Evolutionary conservation across 2,797 vertebrate genomes (phyloP), one percentile per base, ranked within the genome.

Genomic region (Arrhamphus sclerolepis): DNA sequence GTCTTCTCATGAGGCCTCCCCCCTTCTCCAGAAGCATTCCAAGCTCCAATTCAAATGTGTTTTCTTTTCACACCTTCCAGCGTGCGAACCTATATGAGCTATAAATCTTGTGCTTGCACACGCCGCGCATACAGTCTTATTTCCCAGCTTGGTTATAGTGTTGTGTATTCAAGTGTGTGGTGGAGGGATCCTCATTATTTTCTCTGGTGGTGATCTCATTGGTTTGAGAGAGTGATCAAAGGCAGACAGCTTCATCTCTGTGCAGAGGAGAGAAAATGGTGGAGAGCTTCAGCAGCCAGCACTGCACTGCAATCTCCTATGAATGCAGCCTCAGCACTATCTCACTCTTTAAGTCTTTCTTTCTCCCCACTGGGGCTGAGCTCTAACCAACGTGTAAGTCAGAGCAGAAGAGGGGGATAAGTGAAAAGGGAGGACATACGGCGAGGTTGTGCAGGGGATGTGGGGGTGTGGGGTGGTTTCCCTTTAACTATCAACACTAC

Each of bases 321-420:
- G 77, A 83, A 85, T 85, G 90, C 88, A 75, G 86, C 81, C 79
- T 92, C 91, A 91, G 90, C 88, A 91, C 78, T 88, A 72, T 89
- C 72, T 77, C 77, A 72, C 85, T 77, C 72, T 85, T 75, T 84
- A 66, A 88, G 80, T 79, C 76, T 53, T 82, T 80, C 66, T 83
- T 53, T 71, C 80, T 66, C 71, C 78, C 78, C 40, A 59, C 56
- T 21, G 52, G 68, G 77, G 75, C 72, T 43, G 44, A 74, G 76
- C 57, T 51, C 80, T 53, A 84, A 84, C 79, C 78, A 75, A 85
- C 54, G 70, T 49, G 71, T 61, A 70, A 63, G 74, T 73, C 55
- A 68, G 59, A 73, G 70, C 20, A 68, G 61, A 53, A 58, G 50
- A 64, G 59, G 46, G n/a, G 50, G 66, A 76, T 70, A 62, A 74